Evolutionary conservation across 2,113 vertebrate species (phyloP).

Genomic region (Nannobrachium achirus): DNA sequence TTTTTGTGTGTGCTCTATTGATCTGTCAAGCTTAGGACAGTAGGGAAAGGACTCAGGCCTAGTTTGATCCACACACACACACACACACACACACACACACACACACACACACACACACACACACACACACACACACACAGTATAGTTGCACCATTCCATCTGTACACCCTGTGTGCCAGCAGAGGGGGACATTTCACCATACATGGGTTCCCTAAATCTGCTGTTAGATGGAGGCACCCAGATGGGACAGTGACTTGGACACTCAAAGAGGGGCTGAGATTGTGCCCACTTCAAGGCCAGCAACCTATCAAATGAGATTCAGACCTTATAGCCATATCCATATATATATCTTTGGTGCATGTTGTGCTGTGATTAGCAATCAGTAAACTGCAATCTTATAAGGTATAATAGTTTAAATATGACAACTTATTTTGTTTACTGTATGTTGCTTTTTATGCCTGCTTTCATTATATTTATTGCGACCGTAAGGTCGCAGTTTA

Average conservation of each 20-base stretch:
- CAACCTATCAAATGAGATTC: conserved; percentile 46
- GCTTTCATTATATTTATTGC: conserved; percentile 65
- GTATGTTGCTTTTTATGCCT: conserved; percentile 64
- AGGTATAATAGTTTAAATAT: conserved; percentile 71
- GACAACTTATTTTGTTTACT: conserved; percentile 52
- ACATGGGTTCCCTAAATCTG: conserved; percentile 25
- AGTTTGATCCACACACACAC: conserved; percentile 47
- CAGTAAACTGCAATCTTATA: conserved; percentile 83
- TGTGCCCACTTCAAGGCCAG: conserved; percentile 41
- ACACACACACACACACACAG: too few relatives aligned
- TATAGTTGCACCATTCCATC: conserved; percentile 57
- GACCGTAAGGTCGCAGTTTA: too few relatives aligned
- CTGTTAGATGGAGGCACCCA: conserved; percentile 14
- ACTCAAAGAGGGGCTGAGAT: conserved; percentile 29
- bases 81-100: too few relatives aligned
- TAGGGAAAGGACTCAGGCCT: conserved; percentile 26
- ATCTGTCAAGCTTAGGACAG: conserved; percentile 30
- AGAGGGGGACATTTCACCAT: conserved; percentile 57
- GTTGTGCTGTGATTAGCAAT: conserved; percentile 83
- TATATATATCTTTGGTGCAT: conserved; percentile 66
- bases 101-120: too few relatives aligned
- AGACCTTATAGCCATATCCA: conserved; percentile 33
- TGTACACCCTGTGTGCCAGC: conserved; percentile 64
- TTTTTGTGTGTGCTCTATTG: conserved; percentile 25
- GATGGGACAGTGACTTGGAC: conserved; percentile 22